A percentile compares a stretch with the other conserved stretches of the same genome.
Conservation (phyloP, 2,888 invertebrate genomes). For the Cyrtodaria siliqua region DNA sequence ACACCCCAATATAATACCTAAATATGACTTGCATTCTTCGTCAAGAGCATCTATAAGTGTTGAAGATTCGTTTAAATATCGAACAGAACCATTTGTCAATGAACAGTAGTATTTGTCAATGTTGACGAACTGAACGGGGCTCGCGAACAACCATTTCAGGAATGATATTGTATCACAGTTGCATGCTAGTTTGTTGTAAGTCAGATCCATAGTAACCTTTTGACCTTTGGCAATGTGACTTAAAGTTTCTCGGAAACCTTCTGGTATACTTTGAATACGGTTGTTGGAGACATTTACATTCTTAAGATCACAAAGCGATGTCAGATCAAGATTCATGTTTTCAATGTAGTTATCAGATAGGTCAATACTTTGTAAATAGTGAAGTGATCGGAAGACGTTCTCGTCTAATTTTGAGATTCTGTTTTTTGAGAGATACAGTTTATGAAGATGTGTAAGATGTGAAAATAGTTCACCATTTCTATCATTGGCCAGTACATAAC, state of each 20-base stretch:
- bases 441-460: conserved; percentile 11
- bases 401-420: conserved; percentile 24
- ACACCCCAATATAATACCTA: conserved; percentile 27
- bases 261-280: conserved; percentile 23
- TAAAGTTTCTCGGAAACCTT: conserved; percentile 3
- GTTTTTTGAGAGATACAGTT: conserved; percentile 36
- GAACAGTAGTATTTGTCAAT: conserved; percentile 41
- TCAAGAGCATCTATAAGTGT: conserved; percentile 21
- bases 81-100: conserved; percentile 22
- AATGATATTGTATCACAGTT: conserved; percentile 50
- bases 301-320: conserved; percentile 8
- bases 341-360: conserved; percentile 41
- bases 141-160: conserved; percentile 38
- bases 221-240: conserved; percentile 12
- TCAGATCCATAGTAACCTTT: conserved; percentile 19
- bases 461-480: conserved; percentile 17
- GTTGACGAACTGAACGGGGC: conserved; percentile 21
- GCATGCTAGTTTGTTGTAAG: conserved; percentile 40
- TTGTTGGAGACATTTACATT: conserved; percentile 41
- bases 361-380: conserved; percentile 20
- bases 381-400: conserved; percentile 17
- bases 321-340: conserved; percentile 21
- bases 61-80: conserved; percentile 12
- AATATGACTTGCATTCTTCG: conserved; percentile 41
- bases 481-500: conserved; percentile 18